A percentile compares a stretch with the other conserved stretches of the same genome.
These are phyloP conservation scores for Cloeon dipterum DNA, from an alignment of 2,888 invertebrate genomes.

Conservation along the genomic window DNA sequence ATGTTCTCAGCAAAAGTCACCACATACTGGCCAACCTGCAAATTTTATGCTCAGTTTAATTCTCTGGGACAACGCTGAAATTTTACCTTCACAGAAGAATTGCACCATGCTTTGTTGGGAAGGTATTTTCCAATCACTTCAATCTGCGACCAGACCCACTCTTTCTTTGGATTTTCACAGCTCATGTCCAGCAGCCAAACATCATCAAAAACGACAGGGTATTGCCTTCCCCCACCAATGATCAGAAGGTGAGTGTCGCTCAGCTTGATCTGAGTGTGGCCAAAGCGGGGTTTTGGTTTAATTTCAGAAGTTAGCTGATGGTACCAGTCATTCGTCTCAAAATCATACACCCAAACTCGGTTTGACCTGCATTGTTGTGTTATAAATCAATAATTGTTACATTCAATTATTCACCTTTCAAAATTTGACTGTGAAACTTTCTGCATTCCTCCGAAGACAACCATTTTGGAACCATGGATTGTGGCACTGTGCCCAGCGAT, in stretches of 20 bases:
- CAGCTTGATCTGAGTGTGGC: conserved; percentile 72
- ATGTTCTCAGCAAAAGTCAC: conserved; percentile 45
- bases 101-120: too few relatives aligned
- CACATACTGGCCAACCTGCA: conserved; percentile 44
- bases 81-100: too few relatives aligned
- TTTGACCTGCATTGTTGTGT: too few relatives aligned
- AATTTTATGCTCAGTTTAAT: conserved; percentile 43
- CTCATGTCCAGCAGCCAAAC: conserved; percentile 73
- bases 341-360: conserved; percentile 73
- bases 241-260: conserved; percentile 57
- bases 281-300: conserved; percentile 66
- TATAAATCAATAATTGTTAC: not conserved
- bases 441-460: conserved; percentile 47
- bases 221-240: conserved; percentile 71
- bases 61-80: too few relatives aligned
- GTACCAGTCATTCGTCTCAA: conserved; percentile 46
- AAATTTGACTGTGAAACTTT: conserved; percentile 4
- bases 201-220: conserved; percentile 67
- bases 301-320: conserved; percentile 42
- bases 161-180: conserved; percentile 15
- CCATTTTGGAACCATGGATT: conserved; percentile 58
- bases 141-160: conserved; percentile 20
- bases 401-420: not conserved
- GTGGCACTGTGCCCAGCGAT: conserved; percentile 87
- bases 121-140: conserved; percentile 11